Percentiles rank a stretch among this genome's conserved stretches.
Evolutionary conservation across 2,113 vertebrate genomes (phyloP).

Genomic region (Boulengeromyrus knoepffleri): DNA sequence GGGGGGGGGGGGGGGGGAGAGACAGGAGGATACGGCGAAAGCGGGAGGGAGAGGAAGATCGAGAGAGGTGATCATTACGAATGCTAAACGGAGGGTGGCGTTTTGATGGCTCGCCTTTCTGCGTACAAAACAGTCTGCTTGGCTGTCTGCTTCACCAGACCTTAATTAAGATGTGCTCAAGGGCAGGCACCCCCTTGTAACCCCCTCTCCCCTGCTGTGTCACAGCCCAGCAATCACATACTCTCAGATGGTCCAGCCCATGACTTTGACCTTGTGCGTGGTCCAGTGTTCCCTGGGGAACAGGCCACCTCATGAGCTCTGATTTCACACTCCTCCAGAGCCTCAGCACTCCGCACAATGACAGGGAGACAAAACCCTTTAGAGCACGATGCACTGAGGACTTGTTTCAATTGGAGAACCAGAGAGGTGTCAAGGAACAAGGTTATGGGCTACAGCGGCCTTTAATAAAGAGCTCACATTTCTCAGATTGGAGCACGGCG

Average conservation of each 20-base stretch:
- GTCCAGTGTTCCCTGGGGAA: constrained; percentile 81
- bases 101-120: constrained; percentile 42
- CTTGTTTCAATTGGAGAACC: constrained; percentile 85
- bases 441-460: constrained; percentile 82
- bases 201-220: constrained; percentile 56
- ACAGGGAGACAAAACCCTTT: constrained; percentile 90
- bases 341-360: constrained; percentile 76
- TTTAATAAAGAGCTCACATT: constrained; percentile 96
- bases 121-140: constrained; percentile 72
- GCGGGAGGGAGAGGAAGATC: neutral
- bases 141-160: constrained; percentile 62
- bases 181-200: constrained; percentile 42
- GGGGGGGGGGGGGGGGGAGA: neutral
- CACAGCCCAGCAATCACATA: constrained; percentile 72
- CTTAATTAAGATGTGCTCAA: constrained; percentile 84
- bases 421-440: constrained; percentile 85
- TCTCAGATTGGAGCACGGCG: constrained; percentile 66
- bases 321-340: constrained; percentile 85
- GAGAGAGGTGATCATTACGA: constrained; percentile 52
- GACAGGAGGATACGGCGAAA: neutral
- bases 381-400: constrained; percentile 70
- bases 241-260: constrained; percentile 78
- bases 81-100: constrained; percentile 54
- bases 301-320: constrained; percentile 85
- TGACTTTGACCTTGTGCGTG: constrained; percentile 78